Evolutionary conservation across 2,888 invertebrate genomes (phyloP), one percentile per base, ranked within the genome.

Genomic region (Eudemis profundana): DNA sequence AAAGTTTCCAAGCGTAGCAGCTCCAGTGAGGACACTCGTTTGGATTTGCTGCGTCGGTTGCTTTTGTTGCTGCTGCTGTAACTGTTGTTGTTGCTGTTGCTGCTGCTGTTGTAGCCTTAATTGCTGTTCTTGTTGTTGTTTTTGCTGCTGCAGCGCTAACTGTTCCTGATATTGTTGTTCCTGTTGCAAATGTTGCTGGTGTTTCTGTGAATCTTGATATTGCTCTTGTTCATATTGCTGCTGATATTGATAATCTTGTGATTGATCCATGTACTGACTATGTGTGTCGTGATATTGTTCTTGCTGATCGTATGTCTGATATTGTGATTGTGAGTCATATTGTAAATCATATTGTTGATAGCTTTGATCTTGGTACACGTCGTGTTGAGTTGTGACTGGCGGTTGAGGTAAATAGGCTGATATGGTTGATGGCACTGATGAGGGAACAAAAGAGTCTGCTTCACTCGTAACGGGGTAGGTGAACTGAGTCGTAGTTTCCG

Each of bases 1-100:
- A 36, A 93, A 79, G 4, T 89, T 90, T n/a, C 92, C 92, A 71
- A 92, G 80, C 3, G 90, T 90, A 57, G 92, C 91, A 40, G 90
- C 92, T 63, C 92, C 92, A 29, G 89, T 92, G 60, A 92, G 70
- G 14, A 92, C 85, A 68, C 85, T 85, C 1, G 89, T 78, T 76
- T 92, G 91, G 51, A 92, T 70, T 73, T 91, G 90, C 68, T 90
- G 89, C 2, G 86, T 75, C 33, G 90, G 85, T 70, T 85, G 82
- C 67, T 87, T 86, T 68, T 82, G 83, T 66, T 87, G 86, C 53
- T 87, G 85, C 19, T 85, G 83, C 33, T 82, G 79, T 29, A 83
- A 80, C n/a, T 83, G 84, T 57, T 80, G 83, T 10, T 79, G 77
- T 21, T 77, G 74, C 29, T 82, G 81, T 56, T 82, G 82, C 46